Evolutionary conservation across 2,797 vertebrate genomes (phyloP), one percentile per base, ranked within the genome.

Genomic region (Cetoscarus ocellatus): DNA sequence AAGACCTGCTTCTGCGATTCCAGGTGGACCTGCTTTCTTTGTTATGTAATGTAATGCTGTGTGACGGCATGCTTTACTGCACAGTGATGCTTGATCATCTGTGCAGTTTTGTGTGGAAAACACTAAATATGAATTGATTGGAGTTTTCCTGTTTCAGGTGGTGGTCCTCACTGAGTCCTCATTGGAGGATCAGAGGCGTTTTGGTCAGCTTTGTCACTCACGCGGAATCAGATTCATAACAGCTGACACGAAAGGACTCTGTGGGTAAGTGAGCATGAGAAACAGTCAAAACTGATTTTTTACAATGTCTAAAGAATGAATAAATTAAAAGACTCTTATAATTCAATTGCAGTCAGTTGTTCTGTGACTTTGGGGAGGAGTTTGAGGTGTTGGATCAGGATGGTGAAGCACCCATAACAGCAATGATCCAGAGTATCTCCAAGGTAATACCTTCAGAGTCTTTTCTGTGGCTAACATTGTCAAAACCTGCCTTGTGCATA

Each of bases 331-430:
- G 27, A 76, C 47, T 15, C 1, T 17, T 6, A n/a, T 58, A 55
- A 0, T 70, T 68, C 5, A 0, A 49, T 77, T 86, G 55, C 82
- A 99, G 97, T 48, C 97, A 97, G 84, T 15, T 98, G 47, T 99
- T 98, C 84, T 98, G 97, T 83, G 97, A 99, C 89, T 98, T 98
- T 0, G 97, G 97, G 7, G 84, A 96, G 45, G 7, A 0, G 7
- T 98, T 98, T 65, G 65, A 79, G 0, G 83, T 96, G n/a, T 71
- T 88, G 5, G 95, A 97, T 63, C 75, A 50, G 0, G 83, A 91
- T 12, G 96, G 96, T 60, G 94, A 90, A 12, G 75, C 87, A 10
- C 95, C 94, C 0, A 15, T 27, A 8, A 85, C 81, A 2, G 91
- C 90, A 0, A 66, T 89, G 7, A 90, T 98, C 62, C 67, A 90